Conservation (phyloP, 2,888 invertebrate genomes). For the Heliconius hortense region DNA sequence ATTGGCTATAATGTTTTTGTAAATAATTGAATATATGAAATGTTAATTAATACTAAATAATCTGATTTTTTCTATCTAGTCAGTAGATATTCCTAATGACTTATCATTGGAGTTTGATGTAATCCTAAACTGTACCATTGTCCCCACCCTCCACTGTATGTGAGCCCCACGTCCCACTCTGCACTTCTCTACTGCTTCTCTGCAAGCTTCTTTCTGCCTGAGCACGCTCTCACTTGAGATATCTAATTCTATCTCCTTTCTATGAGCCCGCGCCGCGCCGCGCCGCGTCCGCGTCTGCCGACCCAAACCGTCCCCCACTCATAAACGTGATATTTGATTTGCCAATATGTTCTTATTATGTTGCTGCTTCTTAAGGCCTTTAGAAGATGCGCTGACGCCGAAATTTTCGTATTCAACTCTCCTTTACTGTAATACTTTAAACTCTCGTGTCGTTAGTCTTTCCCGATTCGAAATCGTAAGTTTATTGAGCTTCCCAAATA, state of each 20-base stretch:
- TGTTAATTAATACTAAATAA: constrained; percentile 43
- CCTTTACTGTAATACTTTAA: constrained; percentile 6
- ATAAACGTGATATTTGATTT: constrained; percentile 67
- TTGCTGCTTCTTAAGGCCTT: constrained; percentile 76
- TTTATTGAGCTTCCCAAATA: constrained; percentile 11
- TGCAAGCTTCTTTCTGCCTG: constrained; percentile 82
- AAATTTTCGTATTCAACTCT: constrained; percentile 21
- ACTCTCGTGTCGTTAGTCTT: constrained; percentile 6
- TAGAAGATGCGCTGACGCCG: constrained; percentile 66
- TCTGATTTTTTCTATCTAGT: constrained; percentile 50
- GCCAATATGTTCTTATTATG: constrained; percentile 67
- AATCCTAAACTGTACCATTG: constrained; percentile 78
- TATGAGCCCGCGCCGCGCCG: constrained; percentile 64
- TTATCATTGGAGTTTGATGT: constrained; percentile 72
- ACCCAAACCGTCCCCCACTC: constrained; percentile 61
- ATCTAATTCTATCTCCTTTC: constrained; percentile 63
- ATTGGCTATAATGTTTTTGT: constrained; percentile 44
- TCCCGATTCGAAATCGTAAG: background rate
- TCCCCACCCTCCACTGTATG: constrained; percentile 77
- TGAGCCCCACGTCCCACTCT: constrained; percentile 80
- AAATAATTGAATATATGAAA: constrained; percentile 38
- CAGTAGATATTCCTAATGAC: constrained; percentile 48
- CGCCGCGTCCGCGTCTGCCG: constrained; percentile 48
- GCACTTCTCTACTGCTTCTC: constrained; percentile 83
- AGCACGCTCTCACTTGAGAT: constrained; percentile 78